Evolutionary conservation across 2,113 vertebrate species (phyloP).

Genomic region (Salvelinus namaycush): DNA sequence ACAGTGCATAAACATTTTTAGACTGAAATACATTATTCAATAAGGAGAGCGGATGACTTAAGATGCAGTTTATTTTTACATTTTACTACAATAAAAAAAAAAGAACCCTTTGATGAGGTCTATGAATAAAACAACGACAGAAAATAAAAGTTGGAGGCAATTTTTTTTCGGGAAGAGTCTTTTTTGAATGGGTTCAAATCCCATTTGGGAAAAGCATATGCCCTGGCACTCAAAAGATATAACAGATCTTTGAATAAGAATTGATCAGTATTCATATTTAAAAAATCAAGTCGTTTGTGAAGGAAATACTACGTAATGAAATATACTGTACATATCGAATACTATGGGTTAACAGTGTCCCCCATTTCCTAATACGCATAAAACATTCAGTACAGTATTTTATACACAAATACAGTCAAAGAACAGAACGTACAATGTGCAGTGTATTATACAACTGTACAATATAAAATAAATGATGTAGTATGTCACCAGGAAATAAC

Average conservation of each 20-base stretch:
- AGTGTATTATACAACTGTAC: too few relatives aligned
- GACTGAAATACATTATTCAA: constrained; percentile 66
- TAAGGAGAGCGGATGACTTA: constrained; percentile 21
- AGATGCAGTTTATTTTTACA: constrained; percentile 43
- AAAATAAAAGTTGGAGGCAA: constrained; percentile 29
- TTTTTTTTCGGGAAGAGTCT: not conserved
- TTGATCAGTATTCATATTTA: too few relatives aligned
- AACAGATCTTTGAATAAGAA: constrained; percentile 5
- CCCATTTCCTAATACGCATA: too few relatives aligned
- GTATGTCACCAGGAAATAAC: too few relatives aligned
- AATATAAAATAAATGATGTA: too few relatives aligned
- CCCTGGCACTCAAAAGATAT: not conserved
- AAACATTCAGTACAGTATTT: too few relatives aligned
- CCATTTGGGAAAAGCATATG: not conserved
- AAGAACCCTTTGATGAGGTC: constrained; percentile 36
- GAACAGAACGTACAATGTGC: too few relatives aligned
- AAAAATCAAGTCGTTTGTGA: not conserved
- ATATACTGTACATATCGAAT: constrained; percentile 5
- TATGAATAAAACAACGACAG: constrained; percentile 45
- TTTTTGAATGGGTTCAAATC: not conserved
- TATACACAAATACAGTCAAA: too few relatives aligned
- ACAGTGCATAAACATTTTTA: constrained; percentile 53
- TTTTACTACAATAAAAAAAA: constrained; percentile 33
- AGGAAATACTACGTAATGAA: constrained; percentile 1
- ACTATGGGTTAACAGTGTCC: too few relatives aligned